A percentile compares a stretch with the other conserved stretches of the same genome.
phyloP scores from a whole-genome alignment of 1,140 invertebrate species.

The Lycorma delicatula region DNA sequence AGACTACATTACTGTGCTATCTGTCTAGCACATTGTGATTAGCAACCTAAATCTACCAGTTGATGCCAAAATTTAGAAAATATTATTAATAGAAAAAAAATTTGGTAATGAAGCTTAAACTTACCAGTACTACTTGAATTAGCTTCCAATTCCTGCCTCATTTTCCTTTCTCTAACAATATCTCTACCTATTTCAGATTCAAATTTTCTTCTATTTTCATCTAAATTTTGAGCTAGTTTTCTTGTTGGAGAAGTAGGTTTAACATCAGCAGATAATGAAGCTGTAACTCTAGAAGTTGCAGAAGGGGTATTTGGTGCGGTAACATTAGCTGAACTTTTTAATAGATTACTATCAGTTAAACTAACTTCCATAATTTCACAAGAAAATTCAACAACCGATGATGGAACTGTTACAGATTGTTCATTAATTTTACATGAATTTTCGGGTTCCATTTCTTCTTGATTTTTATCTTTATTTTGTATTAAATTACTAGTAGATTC shows the following conservation, averaged over 20 bases:
- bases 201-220: conserved; percentile 39
- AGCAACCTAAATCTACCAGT: too few species aligned
- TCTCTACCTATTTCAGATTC: conserved; percentile 48
- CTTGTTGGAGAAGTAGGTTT: conserved; percentile 6
- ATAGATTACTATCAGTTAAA: not conserved
- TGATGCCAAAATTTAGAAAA: too few species aligned
- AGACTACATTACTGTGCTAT: too few species aligned
- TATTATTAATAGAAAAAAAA: too few species aligned
- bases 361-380: not conserved
- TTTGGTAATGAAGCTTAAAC: too few species aligned
- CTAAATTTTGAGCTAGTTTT: conserved; percentile 31
- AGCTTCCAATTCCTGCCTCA: conserved; percentile 43
- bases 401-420: not conserved
- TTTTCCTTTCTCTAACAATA: conserved; percentile 42
- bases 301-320: too few species aligned
- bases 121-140: conserved; percentile 23
- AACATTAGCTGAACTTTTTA: too few species aligned
- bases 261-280: too few species aligned
- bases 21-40: too few species aligned
- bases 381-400: not conserved
- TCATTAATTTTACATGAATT: not conserved
- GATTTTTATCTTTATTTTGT: not conserved
- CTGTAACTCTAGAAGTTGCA: too few species aligned
- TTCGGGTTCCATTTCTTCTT: not conserved
- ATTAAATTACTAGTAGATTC: too few species aligned